A percentile compares a stretch with the other conserved stretches of the same genome.
Evolutionary conservation across 2,113 vertebrate genomes (phyloP).

Genomic region (Archilochus colubris): DNA sequence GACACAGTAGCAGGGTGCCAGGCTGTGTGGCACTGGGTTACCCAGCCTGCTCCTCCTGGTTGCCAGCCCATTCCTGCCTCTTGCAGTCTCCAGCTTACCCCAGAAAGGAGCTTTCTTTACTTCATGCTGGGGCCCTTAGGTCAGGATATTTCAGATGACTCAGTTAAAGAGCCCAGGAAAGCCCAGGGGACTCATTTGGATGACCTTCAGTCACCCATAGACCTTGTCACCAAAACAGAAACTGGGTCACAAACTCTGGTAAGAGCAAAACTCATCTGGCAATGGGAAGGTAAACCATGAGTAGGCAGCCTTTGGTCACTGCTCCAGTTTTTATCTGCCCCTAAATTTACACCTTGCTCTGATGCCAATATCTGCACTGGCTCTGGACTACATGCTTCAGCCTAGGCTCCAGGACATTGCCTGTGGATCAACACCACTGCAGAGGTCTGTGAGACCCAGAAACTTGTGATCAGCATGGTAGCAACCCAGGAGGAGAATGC

Average conservation of each 20-base stretch:
- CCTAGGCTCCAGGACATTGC: neutral
- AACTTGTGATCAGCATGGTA: neutral
- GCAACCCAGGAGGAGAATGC: neutral
- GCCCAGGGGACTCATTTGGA: neutral
- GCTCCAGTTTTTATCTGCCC: constrained; percentile 26
- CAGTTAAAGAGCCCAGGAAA: neutral
- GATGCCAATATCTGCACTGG: neutral
- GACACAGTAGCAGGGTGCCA: neutral
- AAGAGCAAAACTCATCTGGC: neutral
- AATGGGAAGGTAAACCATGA: neutral
- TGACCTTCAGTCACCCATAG: neutral
- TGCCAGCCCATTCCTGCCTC: neutral
- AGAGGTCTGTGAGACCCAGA: neutral
- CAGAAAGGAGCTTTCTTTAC: neutral
- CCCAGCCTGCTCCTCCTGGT: fast-evolving
- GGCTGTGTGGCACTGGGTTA: neutral
- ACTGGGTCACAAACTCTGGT: neutral
- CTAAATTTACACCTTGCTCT: neutral
- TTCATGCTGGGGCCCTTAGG: neutral
- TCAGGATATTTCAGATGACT: neutral
- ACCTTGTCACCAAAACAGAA: neutral
- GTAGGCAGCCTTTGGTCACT: neutral
- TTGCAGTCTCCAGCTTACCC: neutral
- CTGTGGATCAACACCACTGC: neutral
- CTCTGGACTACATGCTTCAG: neutral